Evolutionary conservation across 2,113 vertebrate genomes (phyloP).

Genomic region (Tragelaphus scriptus): DNA sequence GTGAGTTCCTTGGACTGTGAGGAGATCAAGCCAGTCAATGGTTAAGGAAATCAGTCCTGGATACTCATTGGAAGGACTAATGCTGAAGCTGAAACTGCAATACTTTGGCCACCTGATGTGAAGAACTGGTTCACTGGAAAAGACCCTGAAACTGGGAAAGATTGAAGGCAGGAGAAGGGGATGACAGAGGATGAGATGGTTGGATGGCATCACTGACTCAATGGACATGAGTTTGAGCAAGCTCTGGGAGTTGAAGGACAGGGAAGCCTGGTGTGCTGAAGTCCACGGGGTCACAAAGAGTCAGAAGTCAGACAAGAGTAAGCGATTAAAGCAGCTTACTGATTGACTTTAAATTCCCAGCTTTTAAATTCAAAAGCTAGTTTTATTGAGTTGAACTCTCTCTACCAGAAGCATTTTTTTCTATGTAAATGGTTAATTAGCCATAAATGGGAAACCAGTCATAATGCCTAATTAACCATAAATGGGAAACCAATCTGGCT

Average conservation of each 20-base stretch:
- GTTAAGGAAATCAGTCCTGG: neutral
- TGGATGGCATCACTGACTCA: neutral
- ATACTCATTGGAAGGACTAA: neutral
- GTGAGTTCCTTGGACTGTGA: neutral
- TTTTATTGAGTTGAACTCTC: neutral
- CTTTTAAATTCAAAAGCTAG: neutral
- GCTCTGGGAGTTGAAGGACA: neutral
- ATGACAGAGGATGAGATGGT: neutral
- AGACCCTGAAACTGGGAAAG: neutral
- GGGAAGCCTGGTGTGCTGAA: neutral
- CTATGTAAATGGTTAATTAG: constrained; percentile 21
- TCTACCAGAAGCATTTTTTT: neutral
- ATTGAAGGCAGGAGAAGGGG: neutral
- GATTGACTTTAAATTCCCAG: neutral
- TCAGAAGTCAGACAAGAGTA: neutral
- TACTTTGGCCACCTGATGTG: neutral
- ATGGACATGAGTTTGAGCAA: neutral
- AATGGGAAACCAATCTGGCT: neutral
- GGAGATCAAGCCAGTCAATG: neutral
- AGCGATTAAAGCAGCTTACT: neutral
- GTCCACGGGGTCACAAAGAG: neutral
- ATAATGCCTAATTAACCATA: neutral
- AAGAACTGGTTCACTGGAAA: neutral
- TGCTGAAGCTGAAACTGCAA: neutral
- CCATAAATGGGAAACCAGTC: constrained; percentile 19